Evolutionary conservation across 92 coral and sea anemone species (phyloP), one percentile per base, ranked within the genome.

Genomic region (Umimayanthus chanpuru): DNA sequence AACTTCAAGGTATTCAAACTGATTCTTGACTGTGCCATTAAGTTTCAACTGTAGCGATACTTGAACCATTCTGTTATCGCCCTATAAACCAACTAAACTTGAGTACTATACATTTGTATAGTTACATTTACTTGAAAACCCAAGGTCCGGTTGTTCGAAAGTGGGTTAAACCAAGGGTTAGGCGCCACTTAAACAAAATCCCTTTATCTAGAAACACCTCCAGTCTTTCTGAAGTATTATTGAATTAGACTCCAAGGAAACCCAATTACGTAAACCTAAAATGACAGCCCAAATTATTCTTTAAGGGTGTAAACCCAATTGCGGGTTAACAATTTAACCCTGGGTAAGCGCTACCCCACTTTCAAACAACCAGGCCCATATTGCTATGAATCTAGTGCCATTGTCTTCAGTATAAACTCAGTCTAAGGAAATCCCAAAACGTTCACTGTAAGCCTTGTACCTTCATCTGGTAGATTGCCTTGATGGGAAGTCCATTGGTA

Each of bases 381-480:
- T 10, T 9, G 40, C 0, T 6, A 11, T 5, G 9, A 4, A 32
- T 15, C 25, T 41, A 8, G 12, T 25, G 78, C 38, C 64, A 11
- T 10, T 10, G 68, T 12, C 83, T 43, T 7, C 36, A 79, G 38
- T 8, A 11, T 26, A 26, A 4, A 70, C 77, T 11, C 7, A 14
- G 10, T 26, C 32, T 3, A 6, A 74, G 30, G n/a, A 26, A 53
- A 85, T 23, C 9, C 1, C 50, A 6, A 47, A 9, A 30, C 39
- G 4, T 6, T 30, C 16, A 2, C 29, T 26, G 20, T 9, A 5
- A 50, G 20, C 44, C 67, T 79, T 68, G 36, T 68, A 53, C 55
- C 93, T 91, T 93, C 98, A 96, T 89, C 83, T 95, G 94, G 82
- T 95, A 96, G 38, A 94, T 93, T 73, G 98, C 99, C 70, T 91